Conservation (phyloP, 2,113 vertebrate species). For the Siniperca knerii region DNA sequence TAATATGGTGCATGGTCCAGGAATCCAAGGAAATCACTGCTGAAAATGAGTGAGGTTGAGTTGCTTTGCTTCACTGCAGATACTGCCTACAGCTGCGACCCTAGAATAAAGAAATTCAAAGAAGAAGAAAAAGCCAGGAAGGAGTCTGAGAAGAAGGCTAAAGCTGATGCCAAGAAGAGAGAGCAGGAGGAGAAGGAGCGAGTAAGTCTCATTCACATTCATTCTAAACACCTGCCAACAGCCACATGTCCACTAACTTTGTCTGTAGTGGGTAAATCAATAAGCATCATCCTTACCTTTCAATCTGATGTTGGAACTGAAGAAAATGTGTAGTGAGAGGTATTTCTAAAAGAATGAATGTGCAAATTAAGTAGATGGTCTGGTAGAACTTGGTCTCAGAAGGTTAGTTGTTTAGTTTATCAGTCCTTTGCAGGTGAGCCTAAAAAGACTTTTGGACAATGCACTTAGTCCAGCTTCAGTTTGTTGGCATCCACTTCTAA, state of each 20-base stretch:
- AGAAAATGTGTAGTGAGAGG: background rate
- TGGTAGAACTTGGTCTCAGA: no score
- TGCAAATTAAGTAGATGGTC: no score
- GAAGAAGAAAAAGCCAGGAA: slow-evolving; percentile 98
- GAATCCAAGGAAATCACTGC: background rate
- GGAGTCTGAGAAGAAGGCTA: slow-evolving; percentile 98
- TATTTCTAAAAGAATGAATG: background rate
- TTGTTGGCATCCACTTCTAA: no score
- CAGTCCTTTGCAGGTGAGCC: no score
- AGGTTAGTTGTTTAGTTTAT: no score
- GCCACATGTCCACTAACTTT: background rate
- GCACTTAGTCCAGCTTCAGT: no score
- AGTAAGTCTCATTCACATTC: slow-evolving; percentile 81
- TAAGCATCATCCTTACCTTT: background rate
- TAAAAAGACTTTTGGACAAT: no score
- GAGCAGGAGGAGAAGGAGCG: slow-evolving; percentile 96
- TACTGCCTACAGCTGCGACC: slow-evolving; percentile 95
- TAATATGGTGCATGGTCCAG: background rate
- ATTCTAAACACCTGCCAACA: background rate
- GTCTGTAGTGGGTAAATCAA: background rate
- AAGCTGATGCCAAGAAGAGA: slow-evolving; percentile 94
- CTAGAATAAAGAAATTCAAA: slow-evolving; percentile 98
- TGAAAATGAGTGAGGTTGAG: background rate
- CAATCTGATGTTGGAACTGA: background rate
- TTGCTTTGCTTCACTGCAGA: slow-evolving; percentile 79